Conservation (phyloP, 2,113 vertebrate species). For the Indicator indicator region DNA sequence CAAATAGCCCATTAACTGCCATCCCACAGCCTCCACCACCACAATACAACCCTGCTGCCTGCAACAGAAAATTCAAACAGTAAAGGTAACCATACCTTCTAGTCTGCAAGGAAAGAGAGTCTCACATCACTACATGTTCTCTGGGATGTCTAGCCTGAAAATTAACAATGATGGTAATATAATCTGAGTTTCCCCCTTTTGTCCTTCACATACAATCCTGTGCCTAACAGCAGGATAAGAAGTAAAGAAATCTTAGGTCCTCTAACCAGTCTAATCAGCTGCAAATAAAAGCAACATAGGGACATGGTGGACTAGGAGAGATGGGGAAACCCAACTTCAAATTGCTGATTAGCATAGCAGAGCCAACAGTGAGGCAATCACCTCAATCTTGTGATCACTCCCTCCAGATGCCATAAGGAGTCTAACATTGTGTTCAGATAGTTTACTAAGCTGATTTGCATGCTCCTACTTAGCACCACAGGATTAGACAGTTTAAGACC, state of each 20-base stretch:
- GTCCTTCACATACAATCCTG: not conserved
- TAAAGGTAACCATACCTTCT: not conserved
- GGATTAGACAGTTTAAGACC: constrained; percentile 52
- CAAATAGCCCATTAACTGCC: not conserved
- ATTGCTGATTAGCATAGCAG: not conserved
- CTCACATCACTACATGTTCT: not conserved
- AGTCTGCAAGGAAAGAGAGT: not conserved
- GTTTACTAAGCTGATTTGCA: constrained; percentile 64
- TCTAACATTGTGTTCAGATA: constrained; percentile 21
- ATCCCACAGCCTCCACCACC: not conserved
- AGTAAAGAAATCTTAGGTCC: not conserved
- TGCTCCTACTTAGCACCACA: constrained; percentile 63
- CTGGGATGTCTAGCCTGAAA: not conserved
- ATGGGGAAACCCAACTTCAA: not conserved
- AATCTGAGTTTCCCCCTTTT: not conserved
- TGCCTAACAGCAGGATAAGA: not conserved
- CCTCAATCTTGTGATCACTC: constrained; percentile 26
- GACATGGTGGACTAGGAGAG: not conserved
- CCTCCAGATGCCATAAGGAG: constrained; percentile 28
- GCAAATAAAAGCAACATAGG: not conserved
- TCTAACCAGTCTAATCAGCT: not conserved
- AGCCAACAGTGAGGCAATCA: not conserved
- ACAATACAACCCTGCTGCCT: rapidly evolving
- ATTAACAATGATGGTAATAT: not conserved
- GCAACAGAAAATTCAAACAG: not conserved